Evolutionary conservation across 2,113 vertebrate species (phyloP).

Genomic region (Ochotona princeps): DNA sequence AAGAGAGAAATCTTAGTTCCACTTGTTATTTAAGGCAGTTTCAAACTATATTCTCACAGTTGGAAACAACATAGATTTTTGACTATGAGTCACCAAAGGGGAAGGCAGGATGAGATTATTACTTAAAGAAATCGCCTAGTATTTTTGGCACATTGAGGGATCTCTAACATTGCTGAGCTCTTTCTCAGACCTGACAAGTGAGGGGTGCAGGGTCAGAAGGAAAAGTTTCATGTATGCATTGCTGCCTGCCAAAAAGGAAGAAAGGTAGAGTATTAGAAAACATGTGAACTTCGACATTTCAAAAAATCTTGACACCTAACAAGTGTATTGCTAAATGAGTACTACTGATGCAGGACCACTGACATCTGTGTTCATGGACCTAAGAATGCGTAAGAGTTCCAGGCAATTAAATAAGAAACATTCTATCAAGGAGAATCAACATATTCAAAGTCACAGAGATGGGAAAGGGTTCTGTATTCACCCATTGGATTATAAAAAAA

Average conservation of each 20-base stretch:
- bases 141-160: not conserved
- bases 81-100: not conserved
- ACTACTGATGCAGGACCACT: not conserved
- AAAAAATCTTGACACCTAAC: not conserved
- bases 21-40: slow-evolving; percentile 33
- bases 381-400: slow-evolving; percentile 9
- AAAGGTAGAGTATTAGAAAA: slow-evolving; percentile 17
- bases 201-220: not conserved
- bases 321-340: not conserved
- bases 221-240: slow-evolving; percentile 23
- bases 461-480: not conserved
- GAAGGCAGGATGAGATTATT: not conserved
- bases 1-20: slow-evolving; percentile 52
- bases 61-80: not conserved
- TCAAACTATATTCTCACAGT: slow-evolving; percentile 32
- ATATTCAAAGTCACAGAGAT: slow-evolving; percentile 14
- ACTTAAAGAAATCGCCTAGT: slow-evolving; percentile 13
- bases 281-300: slow-evolving; percentile 20
- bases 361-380: not conserved
- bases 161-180: not conserved
- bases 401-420: not conserved
- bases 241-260: not conserved
- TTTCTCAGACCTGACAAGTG: not conserved
- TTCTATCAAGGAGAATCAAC: not conserved
- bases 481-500: not conserved